A percentile compares a stretch with the other conserved stretches of the same genome.
These are phyloP conservation scores for Sparus aurata DNA, from an alignment of 2,797 vertebrate genomes.

Conservation along the genomic window DNA sequence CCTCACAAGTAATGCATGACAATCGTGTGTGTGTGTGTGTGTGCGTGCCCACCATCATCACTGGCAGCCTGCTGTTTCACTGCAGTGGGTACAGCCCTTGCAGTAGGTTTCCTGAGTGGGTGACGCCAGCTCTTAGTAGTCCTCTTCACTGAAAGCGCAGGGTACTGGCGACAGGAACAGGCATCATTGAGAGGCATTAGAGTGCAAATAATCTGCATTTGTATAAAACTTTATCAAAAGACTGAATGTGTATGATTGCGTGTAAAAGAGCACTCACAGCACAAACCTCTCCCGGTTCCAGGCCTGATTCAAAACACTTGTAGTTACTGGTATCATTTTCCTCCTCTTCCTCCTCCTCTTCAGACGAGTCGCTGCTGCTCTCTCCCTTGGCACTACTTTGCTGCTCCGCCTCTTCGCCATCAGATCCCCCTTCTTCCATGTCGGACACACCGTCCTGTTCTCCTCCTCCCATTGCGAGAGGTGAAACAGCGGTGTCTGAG, in stretches of 20 bases:
- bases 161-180: conserved; percentile 73
- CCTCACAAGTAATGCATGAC: too few species aligned
- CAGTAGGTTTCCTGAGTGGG: conserved; percentile 93
- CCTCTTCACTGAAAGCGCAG: conserved; percentile 82
- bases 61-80: conserved; percentile 92
- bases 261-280: conserved; percentile 73
- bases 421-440: conserved; percentile 71
- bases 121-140: conserved; percentile 94
- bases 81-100: conserved; percentile 91
- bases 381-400: conserved; percentile 65
- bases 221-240: conserved; percentile 20
- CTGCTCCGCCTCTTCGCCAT: conserved; percentile 63
- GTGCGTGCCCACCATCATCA: conserved; percentile 89
- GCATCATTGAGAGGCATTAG: conserved; percentile 29
- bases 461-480: conserved; percentile 28
- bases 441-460: conserved; percentile 68
- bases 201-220: conserved; percentile 19
- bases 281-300: conserved; percentile 88
- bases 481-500: conserved; percentile 38
- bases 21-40: background rate
- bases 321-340: conserved; percentile 81
- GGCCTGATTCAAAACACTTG: conserved; percentile 80
- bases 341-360: conserved; percentile 80
- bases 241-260: conserved; percentile 12
- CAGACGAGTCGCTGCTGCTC: conserved; percentile 74